Base-by-base conservation (phyloP, 2,113 vertebrate genomes). In the Tupaia chinensis region DNA sequence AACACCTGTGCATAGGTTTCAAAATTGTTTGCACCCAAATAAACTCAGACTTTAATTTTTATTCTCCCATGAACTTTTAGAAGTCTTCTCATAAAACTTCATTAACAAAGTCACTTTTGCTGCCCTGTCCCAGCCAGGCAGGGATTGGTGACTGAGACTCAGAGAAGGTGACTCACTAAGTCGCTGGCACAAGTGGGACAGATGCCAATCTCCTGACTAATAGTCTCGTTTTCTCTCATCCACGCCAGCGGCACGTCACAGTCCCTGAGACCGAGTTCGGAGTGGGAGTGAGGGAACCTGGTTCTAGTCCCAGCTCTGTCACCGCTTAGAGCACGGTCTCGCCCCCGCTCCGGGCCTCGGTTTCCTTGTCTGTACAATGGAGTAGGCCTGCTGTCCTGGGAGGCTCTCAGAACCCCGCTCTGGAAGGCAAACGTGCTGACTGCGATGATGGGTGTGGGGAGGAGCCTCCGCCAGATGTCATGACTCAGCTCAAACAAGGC, bases 401-500 rank as follows among this genome's bases (percentile, higher is more conserved):
- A 78, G 34, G 76, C 79, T 68, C 53, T 63, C 10, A 1, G 54
- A 74, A 29, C 65, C 25, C 65, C 53, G 12, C 87, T 80, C 34
- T 19, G 66, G 87, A 87, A 87, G 87, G 94, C 68, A 5, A 86
- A 78, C n/a, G 12, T 32, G 63, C 22, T 8, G 60, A 66, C 0
- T 70, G 88, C 85, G 69, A 69, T 34, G 79, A 84, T 25, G 93
- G 72, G 56, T 66, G 7, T 56, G 19, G 76, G 87, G 73, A 86
- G 65, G 34, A 76, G 56, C 73, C 85, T 68, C 6, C 16, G 94
- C 63, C 2, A 1, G 92, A 84, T 88, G 74, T 82, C 89, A 32
- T 96, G 96, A 96, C 95, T 97, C 97, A 95, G 97, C 95, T 93
- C 14, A 4, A 29, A 93, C 89, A 72, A 83, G 90, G 77, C 95